Evolutionary conservation across 2,888 invertebrate genomes (phyloP), one percentile per base, ranked within the genome.

Genomic region (Leptogaster cylindrica): DNA sequence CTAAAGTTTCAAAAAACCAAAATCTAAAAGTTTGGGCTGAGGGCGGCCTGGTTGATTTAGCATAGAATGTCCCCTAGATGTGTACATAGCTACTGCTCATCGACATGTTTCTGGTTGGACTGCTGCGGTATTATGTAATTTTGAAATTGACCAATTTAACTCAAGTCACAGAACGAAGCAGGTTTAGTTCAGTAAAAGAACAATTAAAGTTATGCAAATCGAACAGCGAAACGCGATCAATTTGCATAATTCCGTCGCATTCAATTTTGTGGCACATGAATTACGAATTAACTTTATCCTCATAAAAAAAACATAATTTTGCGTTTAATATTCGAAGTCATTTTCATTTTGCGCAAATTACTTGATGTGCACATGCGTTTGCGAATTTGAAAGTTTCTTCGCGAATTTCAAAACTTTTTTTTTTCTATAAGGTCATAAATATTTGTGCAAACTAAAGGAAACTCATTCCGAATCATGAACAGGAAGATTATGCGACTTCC

Each of bases 221-320:
- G 69, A 69, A 67, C 64, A 64, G 58, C 55, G 48, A 66, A 55
- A 48, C 75, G 77, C 78, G 79, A 80, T 80, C 80, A 80, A 80
- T 80, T 78, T 77, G 76, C 76, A 80, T 80, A 80, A 80, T 80
- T 80, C 79, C 76, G 75, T 79, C 78, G 77, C 79, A 79, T 80
- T 80, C 77, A 79, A 80, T 79, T 80, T 76, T 77, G 78, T 78
- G 80, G 78, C 80, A 80, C 79, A 80, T 80, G 80, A 80, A 80
- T 80, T 77, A 80, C 75, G 79, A 78, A 80, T 80, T 80, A 80
- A 80, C 77, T 78, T 80, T 78, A 80, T 79, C 79, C 73, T 72
- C 71, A 76, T 68, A 72, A 71, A n/a, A n/a, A n/a, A 71, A 69
- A 71, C 72, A 72, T 72, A 72, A 72, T 73, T 72, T 72, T 71